phyloP scores from a whole-genome alignment of 2,113 vertebrate genomes.

The Ascaphus truei region DNA sequence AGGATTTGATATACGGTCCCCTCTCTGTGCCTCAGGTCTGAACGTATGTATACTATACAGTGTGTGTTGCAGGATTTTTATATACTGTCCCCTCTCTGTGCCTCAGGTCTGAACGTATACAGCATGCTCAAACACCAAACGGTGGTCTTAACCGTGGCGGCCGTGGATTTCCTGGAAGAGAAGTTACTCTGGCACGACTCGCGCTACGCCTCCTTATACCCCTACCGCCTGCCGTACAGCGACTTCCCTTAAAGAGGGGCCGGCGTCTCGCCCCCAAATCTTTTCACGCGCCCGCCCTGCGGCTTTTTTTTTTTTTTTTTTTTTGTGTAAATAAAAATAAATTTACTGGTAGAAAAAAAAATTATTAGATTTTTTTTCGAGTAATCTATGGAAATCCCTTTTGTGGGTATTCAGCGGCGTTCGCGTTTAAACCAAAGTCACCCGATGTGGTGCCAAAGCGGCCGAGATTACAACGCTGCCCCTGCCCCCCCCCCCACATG shows the following conservation, averaged over 20 bases:
- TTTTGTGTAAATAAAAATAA: background rate
- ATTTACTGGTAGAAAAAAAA: constrained; percentile 1
- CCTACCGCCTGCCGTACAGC: constrained; percentile 70
- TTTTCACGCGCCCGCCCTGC: too few species aligned
- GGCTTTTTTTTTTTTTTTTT: background rate
- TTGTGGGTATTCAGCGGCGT: too few species aligned
- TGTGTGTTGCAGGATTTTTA: too few species aligned
- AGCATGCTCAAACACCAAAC: constrained; percentile 81
- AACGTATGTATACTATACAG: too few species aligned
- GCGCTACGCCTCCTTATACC: constrained; percentile 65
- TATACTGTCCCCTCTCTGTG: rapidly evolving
- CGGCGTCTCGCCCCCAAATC: constrained; percentile 25
- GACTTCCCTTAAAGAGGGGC: constrained; percentile 57
- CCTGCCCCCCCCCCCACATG: too few species aligned
- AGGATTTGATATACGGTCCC: too few species aligned
- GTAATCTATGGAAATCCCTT: too few species aligned
- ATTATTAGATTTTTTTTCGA: too few species aligned
- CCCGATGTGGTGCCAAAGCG: too few species aligned
- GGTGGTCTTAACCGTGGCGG: constrained; percentile 71
- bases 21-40: too few species aligned
- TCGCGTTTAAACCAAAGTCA: too few species aligned
- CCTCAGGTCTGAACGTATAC: constrained; percentile 79
- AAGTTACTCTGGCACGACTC: constrained; percentile 81
- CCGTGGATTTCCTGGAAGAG: constrained; percentile 74
- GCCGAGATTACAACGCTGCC: too few species aligned